Evolutionary conservation across 2,888 invertebrate species (phyloP).

Genomic region (Eumerus sabulonum): DNA sequence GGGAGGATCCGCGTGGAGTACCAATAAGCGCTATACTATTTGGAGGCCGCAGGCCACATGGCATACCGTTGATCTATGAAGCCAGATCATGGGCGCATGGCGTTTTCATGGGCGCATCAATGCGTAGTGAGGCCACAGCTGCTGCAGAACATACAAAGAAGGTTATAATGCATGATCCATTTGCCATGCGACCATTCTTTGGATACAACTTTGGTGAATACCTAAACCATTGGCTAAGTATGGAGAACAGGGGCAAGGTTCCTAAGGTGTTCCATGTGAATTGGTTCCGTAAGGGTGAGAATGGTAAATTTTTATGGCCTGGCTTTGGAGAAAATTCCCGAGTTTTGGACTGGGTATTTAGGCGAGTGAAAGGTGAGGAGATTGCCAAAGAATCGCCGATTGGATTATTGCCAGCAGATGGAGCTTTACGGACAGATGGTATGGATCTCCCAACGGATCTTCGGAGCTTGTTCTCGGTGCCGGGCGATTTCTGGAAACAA

Average conservation of each 20-base stretch:
- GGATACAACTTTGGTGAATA: slow-evolving; percentile 99
- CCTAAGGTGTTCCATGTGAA: slow-evolving; percentile 99
- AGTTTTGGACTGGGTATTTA: slow-evolving; percentile 96
- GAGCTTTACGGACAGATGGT: slow-evolving; percentile 85
- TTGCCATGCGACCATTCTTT: slow-evolving; percentile 99
- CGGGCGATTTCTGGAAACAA: slow-evolving; percentile 93
- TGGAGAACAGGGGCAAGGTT: slow-evolving; percentile 85
- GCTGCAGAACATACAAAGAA: slow-evolving; percentile 97
- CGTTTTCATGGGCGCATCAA: slow-evolving; percentile 95
- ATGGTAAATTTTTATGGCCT: slow-evolving; percentile 98
- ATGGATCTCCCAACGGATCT: slow-evolving; percentile 85
- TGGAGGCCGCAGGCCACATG: slow-evolving; percentile 95
- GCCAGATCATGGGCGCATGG: slow-evolving; percentile 96
- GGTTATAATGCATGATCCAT: slow-evolving; percentile 98
- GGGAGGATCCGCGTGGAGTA: slow-evolving; percentile 96
- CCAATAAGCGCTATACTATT: slow-evolving; percentile 98
- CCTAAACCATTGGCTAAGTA: slow-evolving; percentile 94
- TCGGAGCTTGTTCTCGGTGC: slow-evolving; percentile 89
- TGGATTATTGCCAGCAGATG: slow-evolving; percentile 83
- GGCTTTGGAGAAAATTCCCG: slow-evolving; percentile 98
- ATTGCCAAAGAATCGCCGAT: slow-evolving; percentile 88
- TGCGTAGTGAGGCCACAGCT: slow-evolving; percentile 98
- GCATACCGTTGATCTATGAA: slow-evolving; percentile 96
- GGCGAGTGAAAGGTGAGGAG: slow-evolving; percentile 89
- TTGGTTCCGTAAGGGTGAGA: slow-evolving; percentile 95